A percentile compares a stretch with the other conserved stretches of the same genome.
Conservation (phyloP, 1,140 invertebrate species). For the Halesus radiatus region DNA sequence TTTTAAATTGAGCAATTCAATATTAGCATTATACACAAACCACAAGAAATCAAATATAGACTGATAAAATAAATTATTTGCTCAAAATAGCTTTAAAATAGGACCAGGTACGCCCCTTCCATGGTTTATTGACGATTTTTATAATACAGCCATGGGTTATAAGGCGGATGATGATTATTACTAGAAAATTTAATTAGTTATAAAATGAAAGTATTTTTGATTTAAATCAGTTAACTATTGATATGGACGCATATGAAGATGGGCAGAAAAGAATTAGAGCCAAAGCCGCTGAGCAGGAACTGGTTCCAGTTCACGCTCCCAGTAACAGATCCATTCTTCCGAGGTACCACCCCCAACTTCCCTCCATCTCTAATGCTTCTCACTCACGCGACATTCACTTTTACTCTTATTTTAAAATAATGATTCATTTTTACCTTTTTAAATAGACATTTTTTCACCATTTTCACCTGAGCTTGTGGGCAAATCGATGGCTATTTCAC, state of each 20-base stretch:
- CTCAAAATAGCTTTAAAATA: too few relatives aligned
- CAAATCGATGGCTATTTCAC: too few relatives aligned
- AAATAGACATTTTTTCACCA: neutral
- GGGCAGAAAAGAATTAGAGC: conserved; percentile 40
- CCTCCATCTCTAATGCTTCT: conserved; percentile 21
- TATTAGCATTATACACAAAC: too few relatives aligned
- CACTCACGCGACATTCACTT: conserved; percentile 31
- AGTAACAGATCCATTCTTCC: conserved; percentile 32
- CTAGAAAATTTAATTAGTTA: too few relatives aligned
- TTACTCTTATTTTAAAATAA: neutral
- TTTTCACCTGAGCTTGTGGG: too few relatives aligned
- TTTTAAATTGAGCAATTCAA: too few relatives aligned
- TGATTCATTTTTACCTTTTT: neutral
- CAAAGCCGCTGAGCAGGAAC: conserved; percentile 43
- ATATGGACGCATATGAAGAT: conserved; percentile 52
- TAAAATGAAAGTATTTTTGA: conserved; percentile 5
- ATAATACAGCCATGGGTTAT: too few relatives aligned
- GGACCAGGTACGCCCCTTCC: too few relatives aligned
- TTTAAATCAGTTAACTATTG: conserved; percentile 49
- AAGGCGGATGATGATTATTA: too few relatives aligned
- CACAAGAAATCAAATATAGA: too few relatives aligned
- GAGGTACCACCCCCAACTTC: conserved; percentile 39
- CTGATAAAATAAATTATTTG: too few relatives aligned
- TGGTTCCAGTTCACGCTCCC: conserved; percentile 47
- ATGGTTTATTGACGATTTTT: too few relatives aligned